A percentile compares a stretch with the other conserved stretches of the same genome.
phyloP scores from a whole-genome alignment of 2,888 invertebrate species.

The Eristalinus sepulchralis region DNA sequence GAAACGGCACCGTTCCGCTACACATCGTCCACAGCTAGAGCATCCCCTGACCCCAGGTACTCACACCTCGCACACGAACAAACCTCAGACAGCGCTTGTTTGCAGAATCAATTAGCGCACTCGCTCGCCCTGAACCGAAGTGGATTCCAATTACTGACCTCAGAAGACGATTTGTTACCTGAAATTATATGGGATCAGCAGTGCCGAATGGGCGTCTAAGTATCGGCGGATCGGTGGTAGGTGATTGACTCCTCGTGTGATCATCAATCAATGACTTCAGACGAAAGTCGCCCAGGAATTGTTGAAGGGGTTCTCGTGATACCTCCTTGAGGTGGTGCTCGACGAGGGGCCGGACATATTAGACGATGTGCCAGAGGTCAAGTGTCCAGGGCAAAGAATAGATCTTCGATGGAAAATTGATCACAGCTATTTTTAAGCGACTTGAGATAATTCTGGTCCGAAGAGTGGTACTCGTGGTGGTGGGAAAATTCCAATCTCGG shows the following conservation, averaged over 20 bases:
- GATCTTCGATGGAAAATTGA: not conserved
- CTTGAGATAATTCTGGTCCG: too few species aligned
- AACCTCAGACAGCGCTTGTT: not conserved
- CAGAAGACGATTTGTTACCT: not conserved
- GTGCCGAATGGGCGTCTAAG: not conserved
- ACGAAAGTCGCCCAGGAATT: not conserved
- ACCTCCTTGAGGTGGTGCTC: not conserved
- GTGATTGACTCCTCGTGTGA: not conserved
- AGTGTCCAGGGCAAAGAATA: not conserved
- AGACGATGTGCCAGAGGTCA: not conserved
- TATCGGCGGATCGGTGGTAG: not conserved
- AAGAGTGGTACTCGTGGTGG: not conserved
- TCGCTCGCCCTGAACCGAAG: not conserved
- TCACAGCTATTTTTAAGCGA: not conserved
- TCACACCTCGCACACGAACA: not conserved
- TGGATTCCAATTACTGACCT: not conserved
- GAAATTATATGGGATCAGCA: not conserved
- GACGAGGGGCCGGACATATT: not conserved
- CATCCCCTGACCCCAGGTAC: not conserved
- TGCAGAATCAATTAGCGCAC: not conserved
- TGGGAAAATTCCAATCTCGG: not conserved
- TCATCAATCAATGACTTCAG: not conserved
- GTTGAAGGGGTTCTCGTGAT: not conserved
- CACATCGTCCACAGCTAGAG: not conserved
- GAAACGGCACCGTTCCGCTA: not conserved